Evolutionary conservation across 2,113 vertebrate genomes (phyloP), one percentile per base, ranked within the genome.

Genomic region (Tragelaphus scriptus): DNA sequence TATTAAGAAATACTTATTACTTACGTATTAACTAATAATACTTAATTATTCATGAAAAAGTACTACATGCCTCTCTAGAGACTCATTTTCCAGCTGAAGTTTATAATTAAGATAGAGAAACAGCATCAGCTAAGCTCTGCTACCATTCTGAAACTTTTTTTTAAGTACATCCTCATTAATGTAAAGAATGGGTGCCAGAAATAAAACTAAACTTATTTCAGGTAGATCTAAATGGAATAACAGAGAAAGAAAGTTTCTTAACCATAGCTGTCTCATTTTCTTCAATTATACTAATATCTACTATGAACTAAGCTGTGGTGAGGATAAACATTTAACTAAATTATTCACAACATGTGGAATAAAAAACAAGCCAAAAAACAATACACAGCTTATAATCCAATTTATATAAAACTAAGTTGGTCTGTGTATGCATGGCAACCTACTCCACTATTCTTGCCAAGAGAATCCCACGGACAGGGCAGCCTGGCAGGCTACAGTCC

Each of bases 101-200:
- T 59, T 94, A 53, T 88, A 85, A 92, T 85, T 93, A 95, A 97
- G 71, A 77, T 44, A 87, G 47, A 81, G 89, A 95, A 91, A 85
- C 1, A 92, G 36, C 32, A 82, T 51, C 49, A 51, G 56, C 44
- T 81, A 44, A 75, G 55, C 30, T 56, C 63, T 87, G 32, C 40
- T 85, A 47, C 36, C 71, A 90, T 28, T 97, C 61, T 93, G 47
- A 97, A 97, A 84, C 28, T 40, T 88, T 61, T 40, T 75, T 86
- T 26, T 2, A 36, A 88, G 85, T 26, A 91, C 16, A 77, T 75
- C 90, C 75, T 86, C 56, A 63, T 80, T 86, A 61, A 96, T 28
- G n/a, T 8, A 86, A 77, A 84, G 32, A 88, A 91, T 17, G 32
- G 23, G 40, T 75, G 17, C 26, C 65, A 94, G 65, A 96, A 91